These are phyloP conservation scores for Hemicentrotus pulcherrimus DNA, from an alignment of 35 echinoderm and acorn worm species.

Conservation along the genomic window DNA sequence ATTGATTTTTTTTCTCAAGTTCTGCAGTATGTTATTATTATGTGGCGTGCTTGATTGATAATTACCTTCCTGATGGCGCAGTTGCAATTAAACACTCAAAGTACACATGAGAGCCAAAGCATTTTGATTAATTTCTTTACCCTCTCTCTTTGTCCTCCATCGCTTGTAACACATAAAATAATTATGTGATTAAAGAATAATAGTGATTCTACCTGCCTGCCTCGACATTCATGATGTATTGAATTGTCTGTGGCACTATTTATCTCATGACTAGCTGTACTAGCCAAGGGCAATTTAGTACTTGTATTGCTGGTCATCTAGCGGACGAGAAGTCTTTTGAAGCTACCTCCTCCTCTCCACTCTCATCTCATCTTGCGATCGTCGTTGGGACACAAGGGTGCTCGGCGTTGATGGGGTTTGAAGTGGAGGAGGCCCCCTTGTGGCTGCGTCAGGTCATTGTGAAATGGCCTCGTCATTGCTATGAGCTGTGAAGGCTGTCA, in stretches of 20 bases:
- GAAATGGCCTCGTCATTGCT: background rate
- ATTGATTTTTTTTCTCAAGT: background rate
- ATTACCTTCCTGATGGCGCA: background rate
- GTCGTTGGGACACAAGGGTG: background rate
- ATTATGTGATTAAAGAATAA: background rate
- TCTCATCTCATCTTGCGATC: constrained; percentile 6
- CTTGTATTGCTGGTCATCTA: background rate
- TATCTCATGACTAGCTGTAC: background rate
- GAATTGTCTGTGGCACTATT: background rate
- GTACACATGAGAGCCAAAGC: background rate
- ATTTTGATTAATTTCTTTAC: constrained; percentile 2
- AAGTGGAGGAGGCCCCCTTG: constrained; percentile 50
- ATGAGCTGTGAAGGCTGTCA: background rate
- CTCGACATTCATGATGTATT: background rate
- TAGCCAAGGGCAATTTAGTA: background rate
- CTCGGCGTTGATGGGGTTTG: constrained; percentile 32
- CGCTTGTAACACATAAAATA: background rate
- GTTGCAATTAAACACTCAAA: background rate
- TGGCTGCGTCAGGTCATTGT: constrained; percentile 29
- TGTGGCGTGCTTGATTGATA: background rate
- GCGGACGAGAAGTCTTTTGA: background rate
- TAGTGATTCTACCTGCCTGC: background rate
- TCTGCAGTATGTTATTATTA: background rate
- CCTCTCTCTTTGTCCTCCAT: background rate
- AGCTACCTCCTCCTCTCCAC: background rate